A percentile compares a stretch with the other conserved stretches of the same genome.
These are phyloP conservation scores for Hafferia zeledoni DNA, from an alignment of 2,797 vertebrate species.

Conservation along the genomic window DNA sequence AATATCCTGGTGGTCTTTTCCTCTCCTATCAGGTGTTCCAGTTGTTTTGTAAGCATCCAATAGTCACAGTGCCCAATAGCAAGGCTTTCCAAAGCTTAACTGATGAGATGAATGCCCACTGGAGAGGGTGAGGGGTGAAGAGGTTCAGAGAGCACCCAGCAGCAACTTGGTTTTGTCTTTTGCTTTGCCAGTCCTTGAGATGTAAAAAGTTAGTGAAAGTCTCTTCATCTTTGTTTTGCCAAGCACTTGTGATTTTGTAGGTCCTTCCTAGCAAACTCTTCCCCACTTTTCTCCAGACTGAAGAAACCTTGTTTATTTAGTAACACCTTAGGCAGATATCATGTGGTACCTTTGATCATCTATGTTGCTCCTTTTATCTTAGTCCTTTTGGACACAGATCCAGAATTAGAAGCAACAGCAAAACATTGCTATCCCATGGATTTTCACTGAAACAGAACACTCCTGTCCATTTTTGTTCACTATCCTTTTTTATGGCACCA, in stretches of 20 bases:
- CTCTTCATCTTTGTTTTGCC: background rate
- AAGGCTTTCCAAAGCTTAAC: background rate
- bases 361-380: background rate
- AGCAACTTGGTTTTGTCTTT: fast-evolving
- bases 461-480: background rate
- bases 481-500: too few species aligned
- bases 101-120: fast-evolving
- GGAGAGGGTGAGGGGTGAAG: background rate
- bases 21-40: background rate
- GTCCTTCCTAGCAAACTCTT: background rate
- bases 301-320: background rate
- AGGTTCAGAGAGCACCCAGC: fast-evolving
- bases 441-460: background rate
- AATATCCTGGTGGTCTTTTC: background rate
- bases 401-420: background rate
- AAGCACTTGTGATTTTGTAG: background rate
- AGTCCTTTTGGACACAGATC: background rate
- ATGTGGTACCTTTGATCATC: too few species aligned
- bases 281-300: background rate
- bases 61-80: background rate
- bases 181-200: background rate
- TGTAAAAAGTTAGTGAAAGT: background rate
- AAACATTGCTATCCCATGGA: background rate
- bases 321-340: background rate
- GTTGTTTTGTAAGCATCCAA: background rate